Evolutionary conservation across 2,888 invertebrate genomes (phyloP).

Genomic region (Aphodius sticticus): DNA sequence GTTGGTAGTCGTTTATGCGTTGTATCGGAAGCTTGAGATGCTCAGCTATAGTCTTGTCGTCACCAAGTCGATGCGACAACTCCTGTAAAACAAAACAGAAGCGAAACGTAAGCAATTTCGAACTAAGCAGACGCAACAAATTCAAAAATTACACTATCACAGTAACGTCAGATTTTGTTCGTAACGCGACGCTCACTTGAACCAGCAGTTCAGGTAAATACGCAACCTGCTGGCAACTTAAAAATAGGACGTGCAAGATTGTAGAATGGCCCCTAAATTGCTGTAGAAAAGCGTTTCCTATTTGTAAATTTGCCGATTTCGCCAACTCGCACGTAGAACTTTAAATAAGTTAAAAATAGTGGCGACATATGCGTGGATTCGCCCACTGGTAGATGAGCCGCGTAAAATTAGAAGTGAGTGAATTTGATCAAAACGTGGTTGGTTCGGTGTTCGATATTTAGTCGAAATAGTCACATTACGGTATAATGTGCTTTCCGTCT

Average conservation of each 20-base stretch:
- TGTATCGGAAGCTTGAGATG: constrained; percentile 94
- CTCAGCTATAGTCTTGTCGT: constrained; percentile 89
- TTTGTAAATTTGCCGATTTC: neutral
- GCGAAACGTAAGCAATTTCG: neutral
- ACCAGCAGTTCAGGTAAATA: neutral
- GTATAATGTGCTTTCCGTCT: neutral
- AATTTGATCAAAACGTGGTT: neutral
- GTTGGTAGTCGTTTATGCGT: constrained; percentile 96
- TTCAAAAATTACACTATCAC: neutral
- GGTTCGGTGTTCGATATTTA: neutral
- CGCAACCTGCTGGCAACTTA: neutral
- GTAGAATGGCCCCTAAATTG: neutral
- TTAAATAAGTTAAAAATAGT: neutral
- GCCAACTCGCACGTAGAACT: neutral
- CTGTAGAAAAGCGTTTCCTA: neutral
- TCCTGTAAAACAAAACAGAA: constrained; percentile 67
- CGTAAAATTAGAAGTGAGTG: neutral
- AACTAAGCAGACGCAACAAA: constrained; percentile 7
- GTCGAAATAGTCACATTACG: neutral
- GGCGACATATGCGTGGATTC: neutral
- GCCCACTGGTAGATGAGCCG: neutral
- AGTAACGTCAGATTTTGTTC: neutral
- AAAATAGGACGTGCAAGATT: neutral
- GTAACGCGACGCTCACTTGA: neutral
- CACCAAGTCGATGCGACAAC: constrained; percentile 82